Conservation (phyloP, 92 coral and sea anemone genomes). For the Phenganax marumi region DNA sequence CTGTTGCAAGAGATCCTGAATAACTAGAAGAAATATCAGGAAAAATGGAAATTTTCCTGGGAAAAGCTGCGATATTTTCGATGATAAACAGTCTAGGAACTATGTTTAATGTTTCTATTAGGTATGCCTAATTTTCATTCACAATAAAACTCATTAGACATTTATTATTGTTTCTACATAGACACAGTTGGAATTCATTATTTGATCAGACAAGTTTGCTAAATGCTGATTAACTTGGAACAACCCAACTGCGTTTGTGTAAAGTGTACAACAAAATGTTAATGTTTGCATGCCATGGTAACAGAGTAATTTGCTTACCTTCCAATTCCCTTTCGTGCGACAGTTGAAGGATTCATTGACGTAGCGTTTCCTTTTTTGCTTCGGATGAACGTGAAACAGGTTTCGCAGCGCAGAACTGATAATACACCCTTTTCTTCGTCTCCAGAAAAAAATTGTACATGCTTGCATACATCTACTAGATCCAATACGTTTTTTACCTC, state of each 20-base stretch:
- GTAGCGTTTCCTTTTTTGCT: not conserved
- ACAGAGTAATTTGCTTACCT: slow-evolving; percentile 6
- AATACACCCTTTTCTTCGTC: slow-evolving; percentile 2
- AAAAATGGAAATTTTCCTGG: too few species aligned
- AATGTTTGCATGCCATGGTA: too few species aligned
- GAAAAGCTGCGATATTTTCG: too few species aligned
- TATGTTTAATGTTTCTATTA: too few species aligned
- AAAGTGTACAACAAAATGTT: too few species aligned
- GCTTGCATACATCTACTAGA: slow-evolving; percentile 20
- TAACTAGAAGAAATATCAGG: slow-evolving; percentile 5
- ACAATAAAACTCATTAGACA: not conserved
- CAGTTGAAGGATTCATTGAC: not conserved
- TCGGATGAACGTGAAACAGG: not conserved
- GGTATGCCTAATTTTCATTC: too few species aligned
- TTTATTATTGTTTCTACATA: too few species aligned
- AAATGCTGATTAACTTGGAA: too few species aligned
- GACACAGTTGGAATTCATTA: too few species aligned
- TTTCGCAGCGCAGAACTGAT: slow-evolving; percentile 17
- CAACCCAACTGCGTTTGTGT: too few species aligned
- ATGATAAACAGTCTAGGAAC: too few species aligned
- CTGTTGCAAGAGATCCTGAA: slow-evolving; percentile 17
- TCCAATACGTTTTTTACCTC: slow-evolving; percentile 22
- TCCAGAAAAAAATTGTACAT: slow-evolving; percentile 19
- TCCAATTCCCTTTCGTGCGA: slow-evolving; percentile 32
- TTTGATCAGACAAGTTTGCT: too few species aligned